Evolutionary conservation across 2,797 vertebrate genomes (phyloP).

Genomic region (Pangasius sanitwongsei): DNA sequence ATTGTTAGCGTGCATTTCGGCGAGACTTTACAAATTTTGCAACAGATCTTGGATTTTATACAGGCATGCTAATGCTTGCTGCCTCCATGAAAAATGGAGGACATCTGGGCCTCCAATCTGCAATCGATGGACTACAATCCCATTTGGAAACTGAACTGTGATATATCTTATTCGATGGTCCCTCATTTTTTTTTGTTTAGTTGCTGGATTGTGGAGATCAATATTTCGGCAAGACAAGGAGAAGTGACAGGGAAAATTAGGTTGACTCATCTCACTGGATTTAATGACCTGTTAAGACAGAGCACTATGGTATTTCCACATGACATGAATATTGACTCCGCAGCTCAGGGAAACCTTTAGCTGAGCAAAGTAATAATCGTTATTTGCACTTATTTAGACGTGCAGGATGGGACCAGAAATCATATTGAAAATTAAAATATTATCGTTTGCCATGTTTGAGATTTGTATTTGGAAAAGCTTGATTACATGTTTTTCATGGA

Average conservation of each 20-base stretch:
- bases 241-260: conserved; percentile 27
- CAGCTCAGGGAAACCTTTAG: background rate
- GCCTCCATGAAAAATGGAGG: conserved; percentile 27
- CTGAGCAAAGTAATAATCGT: conserved; percentile 11
- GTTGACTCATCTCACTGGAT: conserved; percentile 16
- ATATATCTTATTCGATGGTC: conserved; percentile 4
- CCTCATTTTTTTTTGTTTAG: conserved; percentile 14
- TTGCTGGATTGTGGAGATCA: conserved; percentile 4
- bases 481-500: background rate
- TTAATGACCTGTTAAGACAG: conserved; percentile 27
- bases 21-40: conserved; percentile 9
- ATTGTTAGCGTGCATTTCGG: background rate
- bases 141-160: conserved; percentile 19
- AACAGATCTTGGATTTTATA: background rate
- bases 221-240: background rate
- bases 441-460: background rate
- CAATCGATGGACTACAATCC: conserved; percentile 36
- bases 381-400: background rate
- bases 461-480: background rate
- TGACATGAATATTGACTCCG: conserved; percentile 27
- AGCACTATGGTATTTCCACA: conserved; percentile 23
- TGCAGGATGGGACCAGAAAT: background rate
- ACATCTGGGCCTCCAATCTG: conserved; percentile 32
- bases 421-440: background rate
- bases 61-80: conserved; percentile 7